Conservation (phyloP, 2,113 vertebrate species). For the Antidorcas marsupialis region DNA sequence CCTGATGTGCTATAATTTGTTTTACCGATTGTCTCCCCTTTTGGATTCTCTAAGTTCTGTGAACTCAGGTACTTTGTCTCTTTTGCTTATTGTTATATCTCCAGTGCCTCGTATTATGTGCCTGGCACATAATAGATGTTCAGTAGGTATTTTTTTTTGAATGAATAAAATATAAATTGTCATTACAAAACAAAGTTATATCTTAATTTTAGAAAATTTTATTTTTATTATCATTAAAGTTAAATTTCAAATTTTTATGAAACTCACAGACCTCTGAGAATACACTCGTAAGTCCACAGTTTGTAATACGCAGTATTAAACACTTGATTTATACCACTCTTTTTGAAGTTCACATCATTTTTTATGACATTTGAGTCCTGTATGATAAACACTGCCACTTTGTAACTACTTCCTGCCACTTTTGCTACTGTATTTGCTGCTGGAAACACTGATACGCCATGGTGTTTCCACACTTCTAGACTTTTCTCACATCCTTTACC, state of each 20-base stretch:
- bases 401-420: neutral
- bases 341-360: neutral
- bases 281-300: neutral
- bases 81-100: neutral
- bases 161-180: neutral
- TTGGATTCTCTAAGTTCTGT: neutral
- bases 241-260: neutral
- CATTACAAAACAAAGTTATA: neutral
- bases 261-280: neutral
- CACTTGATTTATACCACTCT: neutral
- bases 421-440: neutral
- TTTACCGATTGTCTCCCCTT: neutral
- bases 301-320: neutral
- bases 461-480: neutral
- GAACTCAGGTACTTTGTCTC: neutral
- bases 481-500: neutral
- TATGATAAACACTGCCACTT: neutral
- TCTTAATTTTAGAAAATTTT: neutral
- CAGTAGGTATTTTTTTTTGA: neutral
- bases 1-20: neutral
- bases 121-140: neutral
- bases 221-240: constrained; percentile 7
- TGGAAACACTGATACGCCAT: neutral
- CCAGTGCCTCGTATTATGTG: neutral
- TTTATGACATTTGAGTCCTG: neutral